These are phyloP conservation scores for Ecdyonurus torrentis DNA, from an alignment of 2,888 invertebrate species.

Conservation along the genomic window DNA sequence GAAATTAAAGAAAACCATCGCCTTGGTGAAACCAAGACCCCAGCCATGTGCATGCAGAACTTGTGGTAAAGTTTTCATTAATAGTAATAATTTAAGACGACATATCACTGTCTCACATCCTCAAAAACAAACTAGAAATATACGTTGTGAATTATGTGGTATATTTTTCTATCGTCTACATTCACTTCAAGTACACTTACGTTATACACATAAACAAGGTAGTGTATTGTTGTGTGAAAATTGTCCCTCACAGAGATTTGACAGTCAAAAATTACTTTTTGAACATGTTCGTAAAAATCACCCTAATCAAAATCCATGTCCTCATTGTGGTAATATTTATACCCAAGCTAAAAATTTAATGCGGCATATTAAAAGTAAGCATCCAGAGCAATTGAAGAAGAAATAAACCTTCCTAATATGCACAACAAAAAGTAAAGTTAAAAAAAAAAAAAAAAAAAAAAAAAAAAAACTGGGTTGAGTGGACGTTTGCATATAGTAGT, in stretches of 20 bases:
- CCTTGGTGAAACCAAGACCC: too few relatives aligned
- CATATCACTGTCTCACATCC: background rate
- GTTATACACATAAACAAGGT: background rate
- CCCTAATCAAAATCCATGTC: background rate
- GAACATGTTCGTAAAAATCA: background rate
- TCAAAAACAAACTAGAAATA: background rate
- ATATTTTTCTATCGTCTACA: background rate
- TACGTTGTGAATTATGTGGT: background rate
- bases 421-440: background rate
- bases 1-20: too few relatives aligned
- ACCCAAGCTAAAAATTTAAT: background rate
- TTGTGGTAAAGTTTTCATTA: background rate
- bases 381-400: background rate
- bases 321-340: background rate
- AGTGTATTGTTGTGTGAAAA: background rate
- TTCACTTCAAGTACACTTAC: background rate
- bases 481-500: too few relatives aligned
- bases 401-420: too few relatives aligned
- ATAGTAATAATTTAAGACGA: background rate
- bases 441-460: too few relatives aligned
- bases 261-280: too few relatives aligned
- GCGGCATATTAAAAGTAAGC: background rate
- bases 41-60: background rate
- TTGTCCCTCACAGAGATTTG: background rate
- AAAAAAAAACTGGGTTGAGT: too few relatives aligned